These are phyloP conservation scores for Phortica variegata DNA, from an alignment of 1,140 invertebrate species.

Conservation along the genomic window DNA sequence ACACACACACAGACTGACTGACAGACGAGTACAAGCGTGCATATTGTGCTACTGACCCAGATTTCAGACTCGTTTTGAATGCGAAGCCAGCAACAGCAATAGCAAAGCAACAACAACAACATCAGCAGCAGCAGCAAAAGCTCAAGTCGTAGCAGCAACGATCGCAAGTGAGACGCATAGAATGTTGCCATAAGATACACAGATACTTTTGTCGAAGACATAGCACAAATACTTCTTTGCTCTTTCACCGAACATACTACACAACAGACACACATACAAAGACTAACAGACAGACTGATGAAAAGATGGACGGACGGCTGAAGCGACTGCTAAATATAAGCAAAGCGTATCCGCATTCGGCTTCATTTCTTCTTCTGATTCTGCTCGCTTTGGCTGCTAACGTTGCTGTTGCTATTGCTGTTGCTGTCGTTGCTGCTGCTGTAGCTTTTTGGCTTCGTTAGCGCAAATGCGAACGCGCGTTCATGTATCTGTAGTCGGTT, in stretches of 20 bases:
- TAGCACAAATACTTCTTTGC: constrained; percentile 13
- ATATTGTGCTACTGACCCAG: constrained; percentile 55
- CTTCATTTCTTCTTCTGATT: constrained; percentile 27
- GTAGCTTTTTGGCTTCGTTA: no score
- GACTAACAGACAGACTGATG: constrained; percentile 5
- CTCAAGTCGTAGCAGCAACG: no score
- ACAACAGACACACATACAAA: background rate
- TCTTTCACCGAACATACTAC: constrained; percentile 40
- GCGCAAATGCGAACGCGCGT: no score
- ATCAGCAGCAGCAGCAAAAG: background rate
- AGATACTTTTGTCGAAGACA: constrained; percentile 33
- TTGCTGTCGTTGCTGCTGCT: constrained; percentile 20
- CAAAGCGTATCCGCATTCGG: constrained; percentile 38
- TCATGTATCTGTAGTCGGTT: constrained; percentile 48
- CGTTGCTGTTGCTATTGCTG: constrained; percentile 19
- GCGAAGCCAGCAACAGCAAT: constrained; percentile 7
- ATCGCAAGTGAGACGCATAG: no score
- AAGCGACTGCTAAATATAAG: no score
- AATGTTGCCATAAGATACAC: constrained; percentile 28
- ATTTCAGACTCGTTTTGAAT: constrained; percentile 42
- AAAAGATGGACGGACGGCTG: no score
- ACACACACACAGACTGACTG: constrained; percentile 1
- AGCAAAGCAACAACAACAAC: background rate
- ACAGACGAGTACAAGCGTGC: constrained; percentile 25
- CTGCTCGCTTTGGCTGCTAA: no score